Base-by-base conservation (phyloP, 2,888 invertebrate species). In the Iselma pallidipennis region DNA sequence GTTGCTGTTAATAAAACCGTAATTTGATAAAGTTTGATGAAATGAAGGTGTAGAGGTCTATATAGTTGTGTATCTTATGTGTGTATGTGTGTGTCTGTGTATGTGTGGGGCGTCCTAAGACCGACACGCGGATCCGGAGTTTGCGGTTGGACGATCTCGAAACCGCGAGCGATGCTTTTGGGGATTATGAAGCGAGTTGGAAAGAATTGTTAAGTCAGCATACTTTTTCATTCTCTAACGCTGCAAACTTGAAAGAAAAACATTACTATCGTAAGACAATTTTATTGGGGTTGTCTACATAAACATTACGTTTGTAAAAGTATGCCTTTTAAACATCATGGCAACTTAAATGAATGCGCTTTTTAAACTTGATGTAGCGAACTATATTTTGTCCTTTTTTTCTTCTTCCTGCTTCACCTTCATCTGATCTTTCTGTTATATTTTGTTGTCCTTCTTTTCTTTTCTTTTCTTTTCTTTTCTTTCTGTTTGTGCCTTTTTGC, bases 131-230 rank as follows among this genome's bases (percentile, higher is more conserved):
- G 60, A 64, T 57, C 45, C 48, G 54, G 55, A 57, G 63, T 74
- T 71, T 66, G 70, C 68, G 70, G 67, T 74, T 67, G 68, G 70
- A 49, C 67, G 66, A 68, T 71, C 68, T 65, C 66, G 63, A 71
- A 68, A 70, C 74, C 71, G 70, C 71, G 68, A 71, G 69, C 68
- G 69, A 71, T 70, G 73, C 71, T 74, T 72, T 71, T 66, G 71
- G 72, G 75, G 74, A 76, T 76, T 76, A 76, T 71, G 71, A 73
- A 74, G 70, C 72, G 74, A 74, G 70, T 74, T 72, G 73, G 69
- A 73, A 73, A 70, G 74, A 74, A 75, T 77, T 76, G 75, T 75
- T 74, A 75, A 76, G 74, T 75, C 75, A 76, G 74, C 74, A 73
- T 74, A 73, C 74, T 75, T 75, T 75, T 74, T 72, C 71, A 68